phyloP scores from a whole-genome alignment of 2,113 vertebrate species.

The Sinocyclocheilus anophthalmus region DNA sequence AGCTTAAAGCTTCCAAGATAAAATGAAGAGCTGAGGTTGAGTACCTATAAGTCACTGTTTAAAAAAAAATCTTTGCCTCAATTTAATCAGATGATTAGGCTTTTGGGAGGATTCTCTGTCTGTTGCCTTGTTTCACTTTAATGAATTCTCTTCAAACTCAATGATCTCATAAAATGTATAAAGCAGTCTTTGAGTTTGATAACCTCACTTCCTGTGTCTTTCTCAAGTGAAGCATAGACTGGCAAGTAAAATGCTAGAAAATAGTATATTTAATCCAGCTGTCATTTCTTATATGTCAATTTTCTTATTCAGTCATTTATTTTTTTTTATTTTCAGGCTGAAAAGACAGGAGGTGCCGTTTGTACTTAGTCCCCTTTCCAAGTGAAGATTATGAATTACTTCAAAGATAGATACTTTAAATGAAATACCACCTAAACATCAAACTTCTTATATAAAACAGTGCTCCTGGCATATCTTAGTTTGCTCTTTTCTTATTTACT shows the following conservation, averaged over 20 bases:
- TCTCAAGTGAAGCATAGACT: not conserved
- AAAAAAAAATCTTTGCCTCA: slow-evolving; percentile 60
- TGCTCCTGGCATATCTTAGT: not conserved
- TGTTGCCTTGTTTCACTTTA: slow-evolving; percentile 52
- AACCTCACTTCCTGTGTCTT: not conserved
- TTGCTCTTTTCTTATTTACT: not conserved
- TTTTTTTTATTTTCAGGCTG: not conserved
- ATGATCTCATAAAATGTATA: slow-evolving; percentile 50
- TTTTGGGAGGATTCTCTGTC: slow-evolving; percentile 49
- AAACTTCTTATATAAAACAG: not conserved
- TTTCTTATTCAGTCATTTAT: not conserved
- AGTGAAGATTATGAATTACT: not conserved
- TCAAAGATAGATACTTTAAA: not conserved
- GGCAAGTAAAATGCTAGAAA: not conserved
- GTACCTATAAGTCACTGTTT: slow-evolving; percentile 35
- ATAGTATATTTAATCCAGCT: not conserved
- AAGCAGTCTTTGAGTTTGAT: not conserved
- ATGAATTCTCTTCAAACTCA: slow-evolving; percentile 56
- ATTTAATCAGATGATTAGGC: slow-evolving; percentile 71
- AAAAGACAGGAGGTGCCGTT: not conserved
- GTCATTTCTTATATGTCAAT: not conserved
- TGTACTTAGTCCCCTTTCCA: not conserved
- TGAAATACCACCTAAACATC: not conserved
- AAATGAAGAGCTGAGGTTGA: slow-evolving; percentile 56
- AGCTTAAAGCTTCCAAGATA: slow-evolving; percentile 58